Evolutionary conservation across 2,113 vertebrate genomes (phyloP).

Genomic region (Antennarius striatus): DNA sequence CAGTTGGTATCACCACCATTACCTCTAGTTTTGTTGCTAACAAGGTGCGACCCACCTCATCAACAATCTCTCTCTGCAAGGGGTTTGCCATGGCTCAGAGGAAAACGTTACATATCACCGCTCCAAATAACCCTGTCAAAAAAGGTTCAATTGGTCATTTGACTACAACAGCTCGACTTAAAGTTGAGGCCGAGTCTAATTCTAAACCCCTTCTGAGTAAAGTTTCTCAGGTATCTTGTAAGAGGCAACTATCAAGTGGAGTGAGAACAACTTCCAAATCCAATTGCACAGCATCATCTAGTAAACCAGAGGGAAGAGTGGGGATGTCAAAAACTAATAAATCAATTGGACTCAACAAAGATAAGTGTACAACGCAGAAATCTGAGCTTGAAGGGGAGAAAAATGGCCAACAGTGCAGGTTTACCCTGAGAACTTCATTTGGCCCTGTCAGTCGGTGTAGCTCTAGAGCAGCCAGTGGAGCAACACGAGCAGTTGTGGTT

Average conservation of each 20-base stretch:
- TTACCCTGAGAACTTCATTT: rapidly evolving
- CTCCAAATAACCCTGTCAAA: neutral
- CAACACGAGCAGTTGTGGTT: neutral
- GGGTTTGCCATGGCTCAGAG: neutral
- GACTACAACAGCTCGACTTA: neutral
- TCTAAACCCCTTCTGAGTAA: conserved; percentile 20
- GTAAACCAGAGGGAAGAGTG: neutral
- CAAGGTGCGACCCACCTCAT: neutral
- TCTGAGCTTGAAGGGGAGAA: neutral
- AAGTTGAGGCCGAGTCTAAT: neutral
- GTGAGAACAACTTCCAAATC: conserved; percentile 2
- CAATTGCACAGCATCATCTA: neutral
- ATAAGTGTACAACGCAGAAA: neutral
- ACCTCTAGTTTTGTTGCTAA: neutral
- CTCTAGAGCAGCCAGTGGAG: neutral
- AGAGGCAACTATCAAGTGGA: neutral
- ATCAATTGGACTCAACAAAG: neutral
- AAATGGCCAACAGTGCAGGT: neutral
- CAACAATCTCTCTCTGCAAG: neutral
- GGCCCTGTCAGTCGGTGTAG: neutral
- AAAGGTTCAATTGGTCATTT: neutral
- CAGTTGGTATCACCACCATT: neutral
- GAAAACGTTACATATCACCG: neutral
- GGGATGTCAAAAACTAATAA: neutral
- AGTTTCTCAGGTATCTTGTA: neutral